phyloP scores from a whole-genome alignment of 2,113 vertebrate genomes.

The Gallinago undulata region DNA sequence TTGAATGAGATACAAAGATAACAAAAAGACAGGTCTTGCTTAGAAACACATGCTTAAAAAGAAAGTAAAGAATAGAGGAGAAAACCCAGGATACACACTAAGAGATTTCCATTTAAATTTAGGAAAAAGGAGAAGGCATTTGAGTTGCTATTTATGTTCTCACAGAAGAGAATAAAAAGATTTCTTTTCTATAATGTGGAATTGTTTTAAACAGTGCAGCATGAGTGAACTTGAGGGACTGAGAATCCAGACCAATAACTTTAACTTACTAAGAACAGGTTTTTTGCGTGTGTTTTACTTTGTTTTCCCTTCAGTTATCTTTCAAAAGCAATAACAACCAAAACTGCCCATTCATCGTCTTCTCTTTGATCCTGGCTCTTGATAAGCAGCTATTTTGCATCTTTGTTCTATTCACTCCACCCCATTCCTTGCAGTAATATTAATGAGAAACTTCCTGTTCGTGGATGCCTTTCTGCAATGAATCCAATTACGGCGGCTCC shows the following conservation, averaged over 20 bases:
- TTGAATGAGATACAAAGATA: neutral
- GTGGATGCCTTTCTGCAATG: neutral
- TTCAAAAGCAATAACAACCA: constrained; percentile 13
- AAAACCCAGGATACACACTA: neutral
- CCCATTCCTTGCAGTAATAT: constrained; percentile 45
- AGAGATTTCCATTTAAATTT: neutral
- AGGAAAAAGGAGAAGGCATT: neutral
- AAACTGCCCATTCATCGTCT: constrained; percentile 7
- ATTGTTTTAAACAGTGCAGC: neutral
- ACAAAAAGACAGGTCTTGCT: neutral
- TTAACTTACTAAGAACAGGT: neutral
- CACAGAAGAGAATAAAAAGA: neutral
- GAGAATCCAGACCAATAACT: neutral
- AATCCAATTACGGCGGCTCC: neutral
- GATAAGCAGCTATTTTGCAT: constrained; percentile 19
- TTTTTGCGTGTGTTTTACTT: neutral
- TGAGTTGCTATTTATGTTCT: neutral
- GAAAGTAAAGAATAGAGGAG: neutral
- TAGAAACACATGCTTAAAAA: neutral
- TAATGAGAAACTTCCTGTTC: constrained; percentile 35
- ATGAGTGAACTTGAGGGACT: neutral
- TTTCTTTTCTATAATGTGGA: neutral
- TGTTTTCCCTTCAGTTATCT: constrained; percentile 19
- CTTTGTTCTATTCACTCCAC: constrained; percentile 27
- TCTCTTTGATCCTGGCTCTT: constrained; percentile 23